Evolutionary conservation across 1,140 invertebrate species (phyloP), one percentile per base, ranked within the genome.

Genomic region (Agrilus planipennis): DNA sequence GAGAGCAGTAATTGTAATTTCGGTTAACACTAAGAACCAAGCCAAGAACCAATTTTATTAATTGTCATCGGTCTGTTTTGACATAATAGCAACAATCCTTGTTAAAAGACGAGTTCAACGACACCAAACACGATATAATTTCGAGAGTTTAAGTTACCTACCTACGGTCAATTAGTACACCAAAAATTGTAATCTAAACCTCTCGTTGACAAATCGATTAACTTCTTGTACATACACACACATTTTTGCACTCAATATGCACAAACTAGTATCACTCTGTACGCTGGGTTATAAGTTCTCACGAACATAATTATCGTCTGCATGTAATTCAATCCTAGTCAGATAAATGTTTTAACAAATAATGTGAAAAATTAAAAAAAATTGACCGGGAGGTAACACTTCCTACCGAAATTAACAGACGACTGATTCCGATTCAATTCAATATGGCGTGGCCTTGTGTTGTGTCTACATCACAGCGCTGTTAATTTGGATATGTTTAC

Each of bases 371-470:
- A 44, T 37, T 39, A 39, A 37, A 39, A 55, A 52, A 45, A 48
- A 37, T 28, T 34, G 45, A 50, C 48, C 43, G 48, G 42, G 45
- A 47, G 30, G 39, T 39, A 51, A 40, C 45, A 57, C 51, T 52
- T 55, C 49, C 49, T 51, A 36, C 48, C 54, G 52, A 57, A 58
- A 58, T 55, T 55, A 58, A 60, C 55, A 57, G 55, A 60, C 52
- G 53, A 60, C 55, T 60, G 58, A 58, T 61, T 62, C 52, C 58
- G 58, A 58, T 61, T 62, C 54, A 56, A 61, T 62, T 58, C 58
- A 58, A 60, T 54, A 62, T 61, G 58, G 60, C 57, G 58, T 54
- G 58, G 52, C 51, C 60, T 55, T 60, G 53, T 54, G 58, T 58
- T 61, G 50, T 54, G 53, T 57, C 58, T 59, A 52, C 43, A 48